phyloP scores from a whole-genome alignment of 2,888 invertebrate species.

The Eupithecia dodoneata region DNA sequence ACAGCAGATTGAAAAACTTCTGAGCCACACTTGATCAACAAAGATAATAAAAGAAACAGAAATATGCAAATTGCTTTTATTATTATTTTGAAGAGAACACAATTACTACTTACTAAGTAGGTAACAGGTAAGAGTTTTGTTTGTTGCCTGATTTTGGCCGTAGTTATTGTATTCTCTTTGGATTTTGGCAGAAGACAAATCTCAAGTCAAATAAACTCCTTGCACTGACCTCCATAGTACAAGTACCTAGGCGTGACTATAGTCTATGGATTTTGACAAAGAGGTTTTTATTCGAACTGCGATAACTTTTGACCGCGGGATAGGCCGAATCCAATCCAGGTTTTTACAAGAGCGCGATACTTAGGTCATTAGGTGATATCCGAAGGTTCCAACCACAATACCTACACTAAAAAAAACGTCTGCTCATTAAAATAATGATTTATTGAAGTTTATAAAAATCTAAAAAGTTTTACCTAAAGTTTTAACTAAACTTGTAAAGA shows the following conservation, averaged over 20 bases:
- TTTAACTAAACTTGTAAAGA: constrained; percentile 44
- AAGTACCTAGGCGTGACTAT: too few species aligned
- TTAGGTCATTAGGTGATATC: not conserved
- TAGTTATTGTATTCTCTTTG: too few species aligned
- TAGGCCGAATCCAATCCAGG: too few species aligned
- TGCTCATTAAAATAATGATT: not conserved
- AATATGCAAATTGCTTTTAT: too few species aligned
- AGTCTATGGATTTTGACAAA: too few species aligned
- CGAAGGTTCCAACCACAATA: not conserved
- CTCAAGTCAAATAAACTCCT: too few species aligned
- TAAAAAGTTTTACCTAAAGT: not conserved
- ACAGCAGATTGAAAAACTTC: not conserved
- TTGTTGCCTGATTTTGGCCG: not conserved
- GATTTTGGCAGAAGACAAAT: too few species aligned
- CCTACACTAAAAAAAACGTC: not conserved
- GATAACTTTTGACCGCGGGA: too few species aligned
- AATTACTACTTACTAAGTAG: too few species aligned
- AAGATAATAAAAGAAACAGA: not conserved
- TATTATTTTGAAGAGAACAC: not conserved
- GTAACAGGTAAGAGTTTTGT: not conserved
- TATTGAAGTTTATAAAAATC: constrained; percentile 30
- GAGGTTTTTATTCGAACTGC: too few species aligned
- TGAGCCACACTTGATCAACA: not conserved
- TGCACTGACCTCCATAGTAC: too few species aligned
- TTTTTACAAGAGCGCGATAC: not conserved